These are phyloP conservation scores for Scolanthus callimorphus DNA, from an alignment of 92 coral and sea anemone genomes.

Conservation along the genomic window DNA sequence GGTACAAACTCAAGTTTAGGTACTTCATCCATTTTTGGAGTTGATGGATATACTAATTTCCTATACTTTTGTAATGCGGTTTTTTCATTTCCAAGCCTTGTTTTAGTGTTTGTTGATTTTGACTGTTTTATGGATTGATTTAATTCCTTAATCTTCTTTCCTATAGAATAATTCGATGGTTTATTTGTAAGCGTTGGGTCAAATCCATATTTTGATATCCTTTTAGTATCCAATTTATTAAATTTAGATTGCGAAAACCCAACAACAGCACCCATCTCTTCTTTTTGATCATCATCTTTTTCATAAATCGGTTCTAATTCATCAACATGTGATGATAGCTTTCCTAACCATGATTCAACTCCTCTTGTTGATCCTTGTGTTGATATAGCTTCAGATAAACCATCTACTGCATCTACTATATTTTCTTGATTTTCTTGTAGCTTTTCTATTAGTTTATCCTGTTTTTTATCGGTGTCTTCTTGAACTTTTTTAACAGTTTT, in stretches of 20 bases:
- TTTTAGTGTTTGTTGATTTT: constrained; percentile 4
- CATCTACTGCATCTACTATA: constrained; percentile 2
- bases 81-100: constrained; percentile 4
- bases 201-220: constrained; percentile 8
- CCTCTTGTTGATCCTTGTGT: constrained; percentile 9
- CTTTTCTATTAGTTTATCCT: constrained; percentile 15
- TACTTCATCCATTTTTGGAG: not conserved
- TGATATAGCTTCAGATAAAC: constrained; percentile 7
- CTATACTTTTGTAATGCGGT: constrained; percentile 1
- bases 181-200: not conserved
- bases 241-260: not conserved
- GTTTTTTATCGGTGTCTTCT: constrained; percentile 17
- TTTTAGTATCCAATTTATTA: not conserved
- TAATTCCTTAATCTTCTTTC: constrained; percentile 2
- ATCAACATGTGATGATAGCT: constrained; percentile 24
- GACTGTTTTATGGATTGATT: constrained; percentile 1
- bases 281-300: constrained; percentile 14
- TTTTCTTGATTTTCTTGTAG: constrained; percentile 15
- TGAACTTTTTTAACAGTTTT: constrained; percentile 8
- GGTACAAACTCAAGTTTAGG: not conserved
- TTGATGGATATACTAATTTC: not conserved
- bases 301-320: constrained; percentile 16
- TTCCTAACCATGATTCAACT: constrained; percentile 15
- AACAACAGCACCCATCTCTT: constrained; percentile 8
- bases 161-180: constrained; percentile 12